These are phyloP conservation scores for Coilia nasus DNA, from an alignment of 2,797 vertebrate species.

Conservation along the genomic window DNA sequence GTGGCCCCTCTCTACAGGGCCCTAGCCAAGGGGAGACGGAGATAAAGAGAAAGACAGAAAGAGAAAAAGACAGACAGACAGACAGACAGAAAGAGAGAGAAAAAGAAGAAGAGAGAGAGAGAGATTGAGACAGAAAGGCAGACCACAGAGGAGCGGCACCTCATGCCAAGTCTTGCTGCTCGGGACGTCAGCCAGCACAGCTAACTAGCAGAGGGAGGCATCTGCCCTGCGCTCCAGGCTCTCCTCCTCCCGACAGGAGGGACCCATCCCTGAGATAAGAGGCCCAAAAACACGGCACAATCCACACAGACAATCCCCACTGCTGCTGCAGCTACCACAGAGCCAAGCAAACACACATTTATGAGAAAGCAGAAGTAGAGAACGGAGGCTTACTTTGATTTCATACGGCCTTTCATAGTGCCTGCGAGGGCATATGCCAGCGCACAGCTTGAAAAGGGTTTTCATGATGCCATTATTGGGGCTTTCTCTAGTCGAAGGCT, in stretches of 20 bases:
- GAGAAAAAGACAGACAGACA: background rate
- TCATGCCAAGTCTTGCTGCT: background rate
- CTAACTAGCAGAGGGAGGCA: constrained; percentile 1
- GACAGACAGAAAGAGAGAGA: background rate
- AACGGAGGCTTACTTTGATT: constrained; percentile 65
- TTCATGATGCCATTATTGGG: constrained; percentile 58
- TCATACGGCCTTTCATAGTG: constrained; percentile 57
- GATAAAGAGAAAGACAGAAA: background rate
- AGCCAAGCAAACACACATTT: background rate
- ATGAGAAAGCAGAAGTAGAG: background rate
- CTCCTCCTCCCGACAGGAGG: background rate
- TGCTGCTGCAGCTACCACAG: background rate
- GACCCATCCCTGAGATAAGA: background rate
- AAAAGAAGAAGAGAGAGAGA: background rate
- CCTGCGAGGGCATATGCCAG: constrained; percentile 43
- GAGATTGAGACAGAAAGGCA: background rate
- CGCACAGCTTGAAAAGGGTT: constrained; percentile 69
- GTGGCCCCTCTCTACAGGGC: constrained; percentile 16
- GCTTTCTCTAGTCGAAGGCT: background rate
- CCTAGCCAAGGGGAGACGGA: background rate
- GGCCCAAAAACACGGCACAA: background rate
- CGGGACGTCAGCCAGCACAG: background rate
- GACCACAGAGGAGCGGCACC: background rate
- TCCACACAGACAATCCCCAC: background rate
- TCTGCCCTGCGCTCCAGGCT: background rate